Evolutionary conservation across 2,113 vertebrate species (phyloP).

Genomic region (Cynoglossus semilaevis): DNA sequence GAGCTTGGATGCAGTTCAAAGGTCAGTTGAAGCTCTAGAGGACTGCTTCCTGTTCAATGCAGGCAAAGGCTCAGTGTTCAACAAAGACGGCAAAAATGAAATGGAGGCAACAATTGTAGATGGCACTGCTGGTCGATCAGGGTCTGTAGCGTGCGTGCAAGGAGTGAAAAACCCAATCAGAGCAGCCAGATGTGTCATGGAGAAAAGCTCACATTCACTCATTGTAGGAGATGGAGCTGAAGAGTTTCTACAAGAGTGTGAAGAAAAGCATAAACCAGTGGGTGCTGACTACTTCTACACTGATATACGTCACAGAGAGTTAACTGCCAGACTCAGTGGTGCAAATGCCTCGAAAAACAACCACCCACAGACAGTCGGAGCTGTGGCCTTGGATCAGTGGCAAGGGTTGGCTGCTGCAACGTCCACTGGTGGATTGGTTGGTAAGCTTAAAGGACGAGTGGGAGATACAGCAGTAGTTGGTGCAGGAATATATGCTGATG

Average conservation of each 20-base stretch:
- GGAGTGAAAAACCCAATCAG: slow-evolving; percentile 76
- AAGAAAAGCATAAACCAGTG: slow-evolving; percentile 52
- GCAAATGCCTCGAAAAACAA: slow-evolving; percentile 58
- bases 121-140: slow-evolving; percentile 63
- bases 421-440: slow-evolving; percentile 77
- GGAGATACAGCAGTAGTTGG: slow-evolving; percentile 80
- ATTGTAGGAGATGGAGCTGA: slow-evolving; percentile 76
- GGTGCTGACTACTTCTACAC: slow-evolving; percentile 75
- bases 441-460: slow-evolving; percentile 76
- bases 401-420: slow-evolving; percentile 72
- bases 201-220: slow-evolving; percentile 74
- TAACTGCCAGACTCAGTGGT: slow-evolving; percentile 48
- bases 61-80: slow-evolving; percentile 78
- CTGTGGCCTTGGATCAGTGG: slow-evolving; percentile 72
- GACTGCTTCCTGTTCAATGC: slow-evolving; percentile 82
- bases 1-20: slow-evolving; percentile 77
- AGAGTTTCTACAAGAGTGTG: slow-evolving; percentile 64
- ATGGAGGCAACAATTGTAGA: slow-evolving; percentile 78
- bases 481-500: slow-evolving; percentile 77
- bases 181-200: slow-evolving; percentile 77
- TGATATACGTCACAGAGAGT: slow-evolving; percentile 67
- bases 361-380: slow-evolving; percentile 80
- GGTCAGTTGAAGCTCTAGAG: slow-evolving; percentile 75
- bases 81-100: slow-evolving; percentile 74
- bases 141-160: slow-evolving; percentile 76